These are phyloP conservation scores for Papilio polyxenes DNA, from an alignment of 1,140 invertebrate genomes.

Conservation along the genomic window DNA sequence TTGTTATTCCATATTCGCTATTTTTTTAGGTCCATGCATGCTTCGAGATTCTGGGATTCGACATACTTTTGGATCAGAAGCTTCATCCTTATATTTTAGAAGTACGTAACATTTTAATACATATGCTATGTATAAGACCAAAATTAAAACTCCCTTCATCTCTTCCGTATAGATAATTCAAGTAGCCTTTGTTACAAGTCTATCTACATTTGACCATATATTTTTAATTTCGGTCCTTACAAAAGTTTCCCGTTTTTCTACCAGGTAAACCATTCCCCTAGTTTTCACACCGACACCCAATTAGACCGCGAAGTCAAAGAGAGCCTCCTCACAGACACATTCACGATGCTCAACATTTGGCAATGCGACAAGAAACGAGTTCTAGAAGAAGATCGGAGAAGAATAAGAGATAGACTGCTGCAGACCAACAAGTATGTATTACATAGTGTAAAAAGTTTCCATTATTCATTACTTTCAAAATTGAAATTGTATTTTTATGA, in stretches of 20 bases:
- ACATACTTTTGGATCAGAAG: constrained; percentile 92
- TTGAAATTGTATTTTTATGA: no score
- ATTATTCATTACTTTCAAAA: background rate
- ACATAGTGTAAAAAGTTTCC: background rate
- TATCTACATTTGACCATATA: no score
- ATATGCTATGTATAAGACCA: no score
- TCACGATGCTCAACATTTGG: constrained; percentile 90
- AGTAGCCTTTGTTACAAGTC: no score
- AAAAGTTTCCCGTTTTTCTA: constrained; percentile 13
- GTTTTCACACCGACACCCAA: constrained; percentile 92
- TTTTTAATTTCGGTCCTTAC: background rate
- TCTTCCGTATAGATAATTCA: no score
- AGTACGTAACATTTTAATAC: constrained; percentile 75
- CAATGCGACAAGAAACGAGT: constrained; percentile 89
- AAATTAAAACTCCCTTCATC: no score
- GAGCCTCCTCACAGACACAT: constrained; percentile 89
- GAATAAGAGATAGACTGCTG: constrained; percentile 84
- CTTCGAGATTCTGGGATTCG: constrained; percentile 94
- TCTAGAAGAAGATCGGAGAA: constrained; percentile 86
- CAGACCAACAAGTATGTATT: constrained; percentile 76
- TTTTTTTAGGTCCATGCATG: constrained; percentile 86
- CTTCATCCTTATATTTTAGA: constrained; percentile 93
- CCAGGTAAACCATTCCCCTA: constrained; percentile 94
- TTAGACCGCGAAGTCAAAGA: constrained; percentile 93
- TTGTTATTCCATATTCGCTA: no score